Evolutionary conservation across 2,113 vertebrate genomes (phyloP).

Genomic region (Scopus umbretta): DNA sequence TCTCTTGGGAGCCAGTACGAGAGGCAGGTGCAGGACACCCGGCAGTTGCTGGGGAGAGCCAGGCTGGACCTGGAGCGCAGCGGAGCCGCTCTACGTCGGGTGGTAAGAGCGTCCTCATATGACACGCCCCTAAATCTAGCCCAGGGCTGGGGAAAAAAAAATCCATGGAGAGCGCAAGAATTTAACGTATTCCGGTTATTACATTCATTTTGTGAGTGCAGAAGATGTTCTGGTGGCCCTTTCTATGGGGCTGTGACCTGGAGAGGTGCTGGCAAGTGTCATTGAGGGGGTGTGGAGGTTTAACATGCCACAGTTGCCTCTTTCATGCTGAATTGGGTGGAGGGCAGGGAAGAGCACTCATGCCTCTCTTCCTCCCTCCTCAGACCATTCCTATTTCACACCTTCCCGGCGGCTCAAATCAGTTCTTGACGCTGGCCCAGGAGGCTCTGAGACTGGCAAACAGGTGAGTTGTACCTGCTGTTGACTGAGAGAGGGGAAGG

Average conservation of each 20-base stretch:
- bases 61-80: conserved; percentile 70
- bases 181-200: neutral
- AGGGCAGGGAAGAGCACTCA: neutral
- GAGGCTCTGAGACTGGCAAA: conserved; percentile 78
- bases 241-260: neutral
- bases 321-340: neutral
- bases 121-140: fast-evolving
- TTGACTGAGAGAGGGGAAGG: neutral
- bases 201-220: neutral
- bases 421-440: conserved; percentile 73
- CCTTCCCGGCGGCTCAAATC: conserved; percentile 18
- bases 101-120: conserved; percentile 57
- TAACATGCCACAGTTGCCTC: fast-evolving
- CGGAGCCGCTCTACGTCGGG: conserved; percentile 15
- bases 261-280: neutral
- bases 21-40: conserved; percentile 62
- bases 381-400: conserved; percentile 74
- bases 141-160: neutral
- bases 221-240: neutral
- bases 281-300: neutral
- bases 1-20: conserved; percentile 61
- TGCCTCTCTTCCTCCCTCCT: neutral
- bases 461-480: conserved; percentile 65
- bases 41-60: conserved; percentile 68
- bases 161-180: neutral